phyloP scores from a whole-genome alignment of 2,113 vertebrate species.

The Petromus typicus region DNA sequence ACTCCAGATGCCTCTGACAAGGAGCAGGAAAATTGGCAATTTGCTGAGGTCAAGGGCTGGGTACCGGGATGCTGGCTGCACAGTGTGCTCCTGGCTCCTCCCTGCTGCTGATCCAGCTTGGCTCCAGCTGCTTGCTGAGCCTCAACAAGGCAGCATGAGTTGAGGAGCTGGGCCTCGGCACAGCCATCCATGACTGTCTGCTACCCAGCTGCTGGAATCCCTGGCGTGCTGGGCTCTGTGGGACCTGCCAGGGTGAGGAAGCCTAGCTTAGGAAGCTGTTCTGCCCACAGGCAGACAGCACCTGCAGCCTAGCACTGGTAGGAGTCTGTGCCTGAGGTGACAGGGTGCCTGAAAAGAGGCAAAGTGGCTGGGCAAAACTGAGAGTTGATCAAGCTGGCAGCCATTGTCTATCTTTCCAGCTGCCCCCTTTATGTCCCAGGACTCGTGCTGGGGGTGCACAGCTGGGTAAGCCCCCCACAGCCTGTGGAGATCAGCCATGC shows the following conservation, averaged over 20 bases:
- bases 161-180: constrained; percentile 76
- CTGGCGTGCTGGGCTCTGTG: not conserved
- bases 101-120: constrained; percentile 2
- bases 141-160: constrained; percentile 67
- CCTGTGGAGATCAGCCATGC: not conserved
- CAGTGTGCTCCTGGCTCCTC: constrained; percentile 45
- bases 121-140: constrained; percentile 59
- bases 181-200: constrained; percentile 77
- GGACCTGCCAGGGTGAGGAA: not conserved
- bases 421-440: not conserved
- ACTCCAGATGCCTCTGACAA: constrained; percentile 76
- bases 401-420: not conserved
- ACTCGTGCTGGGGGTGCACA: not conserved
- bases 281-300: not conserved
- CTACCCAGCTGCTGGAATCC: constrained; percentile 54
- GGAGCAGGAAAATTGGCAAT: constrained; percentile 82
- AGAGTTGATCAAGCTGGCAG: not conserved
- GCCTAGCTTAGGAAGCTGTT: not conserved
- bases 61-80: constrained; percentile 61
- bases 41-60: constrained; percentile 82
- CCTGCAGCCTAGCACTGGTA: not conserved
- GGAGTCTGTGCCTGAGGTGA: not conserved
- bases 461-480: not conserved
- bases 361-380: not conserved
- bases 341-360: not conserved